Base-by-base conservation (phyloP, 2,113 vertebrate genomes). In the Myanophis thanlyinensis region DNA sequence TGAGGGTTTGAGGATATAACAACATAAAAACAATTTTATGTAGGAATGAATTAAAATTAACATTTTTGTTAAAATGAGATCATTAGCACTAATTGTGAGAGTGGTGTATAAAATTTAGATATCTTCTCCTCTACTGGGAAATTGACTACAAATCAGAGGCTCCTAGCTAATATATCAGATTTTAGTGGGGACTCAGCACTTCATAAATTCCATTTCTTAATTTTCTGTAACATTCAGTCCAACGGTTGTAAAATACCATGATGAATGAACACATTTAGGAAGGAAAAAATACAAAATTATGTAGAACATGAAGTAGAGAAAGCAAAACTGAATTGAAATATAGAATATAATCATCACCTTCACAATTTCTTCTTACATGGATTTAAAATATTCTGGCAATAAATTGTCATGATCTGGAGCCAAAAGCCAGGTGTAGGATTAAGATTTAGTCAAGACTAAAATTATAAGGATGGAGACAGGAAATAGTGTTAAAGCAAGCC, bases 61-160 rank as follows among this genome's bases (percentile, higher is more conserved):
- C 53, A 52, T 90, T 90, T 62, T 84, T 90, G 52, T 93, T 62
- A 86, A 86, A 85, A 92, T 92, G 88, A 86, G 80, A 62, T 93
- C 88, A 90, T 93, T 93, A 93, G 80, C 53, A 46, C 88, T 93
- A 90, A 90, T 86, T 93, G 80, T 90, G 84, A 56, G 88, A 44
- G 46, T 52, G 25, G 47, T 86, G 73, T 86, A 73, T 62, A 89
- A 92, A 62, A 89, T 89, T 18, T 52, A 54, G 67, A 84, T 73
- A 54, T 52, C 80, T 92, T 44, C 62, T 84, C 30, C 73, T 86
- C 92, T 84, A 52, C 25, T 51, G 88, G 88, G 53, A 86, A 49
- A n/a, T 23, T 85, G 44, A 84, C 18, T 35, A 30, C 67, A 86
- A 90, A 80, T 84, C 88, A 51, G 12, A 86, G 53, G 23, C n/a